Percentiles rank a stretch among this genome's conserved stretches.
Evolutionary conservation across 2,888 invertebrate species (phyloP).

Genomic region (Metalampra italica): DNA sequence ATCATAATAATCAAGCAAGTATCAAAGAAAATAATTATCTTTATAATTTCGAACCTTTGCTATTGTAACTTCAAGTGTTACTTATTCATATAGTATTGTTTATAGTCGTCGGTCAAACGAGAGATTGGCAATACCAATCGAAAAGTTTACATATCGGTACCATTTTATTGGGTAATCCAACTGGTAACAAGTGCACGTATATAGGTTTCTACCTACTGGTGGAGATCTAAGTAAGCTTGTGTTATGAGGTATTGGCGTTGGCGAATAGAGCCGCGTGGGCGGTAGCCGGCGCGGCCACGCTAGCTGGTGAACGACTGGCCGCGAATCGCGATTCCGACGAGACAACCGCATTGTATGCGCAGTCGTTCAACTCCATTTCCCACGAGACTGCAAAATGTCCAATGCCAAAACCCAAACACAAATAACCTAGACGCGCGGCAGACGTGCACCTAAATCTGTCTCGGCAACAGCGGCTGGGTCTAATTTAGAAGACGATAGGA

Average conservation of each 20-base stretch:
- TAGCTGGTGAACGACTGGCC: conserved; percentile 10
- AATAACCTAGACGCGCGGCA: conserved; percentile 75
- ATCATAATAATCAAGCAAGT: no score
- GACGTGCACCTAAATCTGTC: conserved; percentile 70
- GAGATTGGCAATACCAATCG: no score
- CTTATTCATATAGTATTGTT: no score
- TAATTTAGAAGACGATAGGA: conserved; percentile 39
- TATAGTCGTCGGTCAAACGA: no score
- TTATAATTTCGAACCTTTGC: no score
- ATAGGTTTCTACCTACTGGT: background rate
- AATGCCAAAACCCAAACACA: conserved; percentile 73
- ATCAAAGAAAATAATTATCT: no score
- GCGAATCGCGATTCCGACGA: conserved; percentile 32
- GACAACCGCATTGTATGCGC: conserved; percentile 70
- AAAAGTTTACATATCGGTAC: no score
- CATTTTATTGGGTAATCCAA: background rate
- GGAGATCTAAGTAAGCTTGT: background rate
- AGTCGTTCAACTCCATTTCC: conserved; percentile 78
- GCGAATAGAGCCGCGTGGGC: background rate
- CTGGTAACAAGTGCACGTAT: no score
- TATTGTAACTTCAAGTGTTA: no score
- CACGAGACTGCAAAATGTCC: conserved; percentile 71
- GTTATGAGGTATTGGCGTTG: background rate
- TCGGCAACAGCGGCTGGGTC: conserved; percentile 46
- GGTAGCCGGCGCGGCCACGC: conserved; percentile 1